Base-by-base conservation (phyloP, 2,888 invertebrate species). In the Diabrotica balteata region DNA sequence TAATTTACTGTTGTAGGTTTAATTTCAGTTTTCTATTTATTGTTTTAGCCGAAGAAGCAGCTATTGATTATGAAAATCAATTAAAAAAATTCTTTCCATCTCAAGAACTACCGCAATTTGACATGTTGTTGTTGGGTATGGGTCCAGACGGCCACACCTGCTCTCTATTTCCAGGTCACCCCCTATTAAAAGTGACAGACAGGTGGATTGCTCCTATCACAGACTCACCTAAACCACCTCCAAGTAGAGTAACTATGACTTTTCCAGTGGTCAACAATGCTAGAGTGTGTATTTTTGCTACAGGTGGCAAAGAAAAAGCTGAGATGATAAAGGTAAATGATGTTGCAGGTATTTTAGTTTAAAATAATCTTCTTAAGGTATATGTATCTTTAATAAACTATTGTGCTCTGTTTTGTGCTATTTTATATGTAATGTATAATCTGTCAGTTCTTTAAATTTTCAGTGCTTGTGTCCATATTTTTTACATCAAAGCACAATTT, bases 111-210 rank as follows among this genome's bases (percentile, higher is more conserved):
- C 94, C 95, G 0, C 81, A 87, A 70, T 96, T 98, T 82, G 97
- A 99, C 84, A 83, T 98, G 58, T 85, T 98, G 0, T 86, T 99
- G 8, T 86, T 99, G 32, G 99, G 99, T 10, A 93, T 98, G 90
- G 99, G 99, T 0, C 98, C 97, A 0, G 99, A 99, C 81, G 98
- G 98, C 0, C 99, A 99, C 84, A 98, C 98, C 0, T 97, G 97
- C 80, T 98, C 98, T 0, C 84, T 99, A 11, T 99, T 99, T 85
- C 98, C 99, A 0, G 90, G 88, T 0, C 94, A 95, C 81, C 82
- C 85, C 0, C 81, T 91, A 7, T 84, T 94, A 2, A 80, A 88
- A 0, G 93, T 93, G 80, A 86, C 82, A 0, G 81, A 81, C 1
- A 82, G 88, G 57, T 90, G 93, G 86, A 92, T 98, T 4, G 94